A percentile compares a stretch with the other conserved stretches of the same genome.
These are phyloP conservation scores for Mustela erminea DNA, from an alignment of 2,797 vertebrate species.

Conservation along the genomic window DNA sequence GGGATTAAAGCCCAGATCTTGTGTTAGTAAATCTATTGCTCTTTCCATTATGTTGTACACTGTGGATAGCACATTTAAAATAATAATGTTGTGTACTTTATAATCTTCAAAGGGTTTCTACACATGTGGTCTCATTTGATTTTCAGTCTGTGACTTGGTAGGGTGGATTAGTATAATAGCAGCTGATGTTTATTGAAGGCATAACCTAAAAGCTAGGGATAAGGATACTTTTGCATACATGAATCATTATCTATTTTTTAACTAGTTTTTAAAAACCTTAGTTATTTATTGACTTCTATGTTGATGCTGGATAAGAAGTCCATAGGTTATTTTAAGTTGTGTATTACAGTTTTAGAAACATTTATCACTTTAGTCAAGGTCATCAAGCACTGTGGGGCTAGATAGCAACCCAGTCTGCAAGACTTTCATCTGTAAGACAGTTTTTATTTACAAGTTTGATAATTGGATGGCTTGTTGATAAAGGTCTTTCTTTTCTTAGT, in stretches of 20 bases:
- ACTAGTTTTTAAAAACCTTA: not conserved
- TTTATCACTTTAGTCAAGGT: not conserved
- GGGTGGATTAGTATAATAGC: not conserved
- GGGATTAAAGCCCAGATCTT: not conserved
- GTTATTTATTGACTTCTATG: not conserved
- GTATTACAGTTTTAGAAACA: not conserved
- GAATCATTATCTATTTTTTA: conserved; percentile 10
- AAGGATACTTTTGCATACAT: not conserved
- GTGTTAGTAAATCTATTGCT: not conserved
- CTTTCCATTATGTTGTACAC: conserved; percentile 4
- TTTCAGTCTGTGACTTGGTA: not conserved
- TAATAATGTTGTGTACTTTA: not conserved
- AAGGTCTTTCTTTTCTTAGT: not conserved
- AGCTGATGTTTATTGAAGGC: not conserved
- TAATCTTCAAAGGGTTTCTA: not conserved
- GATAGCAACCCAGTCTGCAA: not conserved
- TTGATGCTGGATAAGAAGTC: not conserved
- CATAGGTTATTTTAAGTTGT: not conserved
- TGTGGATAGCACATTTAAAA: not conserved
- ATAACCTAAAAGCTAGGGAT: not conserved
- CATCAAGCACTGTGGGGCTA: not conserved
- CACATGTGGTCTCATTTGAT: not conserved
- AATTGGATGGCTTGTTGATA: not conserved
- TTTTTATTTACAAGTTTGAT: conserved; percentile 31
- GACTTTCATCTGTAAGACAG: not conserved